A percentile compares a stretch with the other conserved stretches of the same genome.
Evolutionary conservation across 2,888 invertebrate genomes (phyloP).

Genomic region (Caenorhabditis parvicauda): DNA sequence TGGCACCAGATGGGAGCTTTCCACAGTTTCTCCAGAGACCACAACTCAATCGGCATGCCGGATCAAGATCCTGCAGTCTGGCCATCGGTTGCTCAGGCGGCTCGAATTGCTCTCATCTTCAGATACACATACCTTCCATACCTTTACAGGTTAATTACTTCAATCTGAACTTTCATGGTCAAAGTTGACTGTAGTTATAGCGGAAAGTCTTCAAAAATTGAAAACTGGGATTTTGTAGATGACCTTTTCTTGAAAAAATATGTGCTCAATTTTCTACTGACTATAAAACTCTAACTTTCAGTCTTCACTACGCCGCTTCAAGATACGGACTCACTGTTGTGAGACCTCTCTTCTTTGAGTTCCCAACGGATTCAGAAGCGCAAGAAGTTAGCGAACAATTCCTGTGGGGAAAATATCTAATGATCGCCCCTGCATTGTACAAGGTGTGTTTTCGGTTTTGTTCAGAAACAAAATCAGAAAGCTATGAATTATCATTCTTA

Average conservation of each 20-base stretch:
- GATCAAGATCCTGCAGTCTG: slow-evolving; percentile 49
- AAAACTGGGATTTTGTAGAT: not conserved
- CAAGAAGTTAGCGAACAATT: slow-evolving; percentile 43
- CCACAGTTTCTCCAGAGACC: slow-evolving; percentile 49
- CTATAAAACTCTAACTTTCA: slow-evolving; percentile 5
- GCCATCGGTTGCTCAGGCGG: slow-evolving; percentile 44
- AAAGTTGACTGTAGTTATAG: too few species aligned
- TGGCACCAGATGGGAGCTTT: slow-evolving; percentile 67
- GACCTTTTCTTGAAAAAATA: not conserved
- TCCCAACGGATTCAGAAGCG: slow-evolving; percentile 40
- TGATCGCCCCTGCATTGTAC: slow-evolving; percentile 51
- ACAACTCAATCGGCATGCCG: slow-evolving; percentile 31
- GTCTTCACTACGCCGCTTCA: slow-evolving; percentile 48
- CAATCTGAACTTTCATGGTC: too few species aligned
- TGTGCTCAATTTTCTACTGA: too few species aligned
- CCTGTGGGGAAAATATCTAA: slow-evolving; percentile 50
- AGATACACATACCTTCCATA: slow-evolving; percentile 48
- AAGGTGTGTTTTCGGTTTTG: slow-evolving; percentile 9
- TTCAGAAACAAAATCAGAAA: not conserved
- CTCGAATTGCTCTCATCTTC: slow-evolving; percentile 38
- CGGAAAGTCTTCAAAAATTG: not conserved
- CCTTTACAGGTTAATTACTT: slow-evolving; percentile 32
- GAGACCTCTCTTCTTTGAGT: slow-evolving; percentile 56
- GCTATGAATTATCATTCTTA: not conserved
- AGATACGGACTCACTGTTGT: slow-evolving; percentile 48